Percentiles rank a stretch among this genome's conserved stretches.
phyloP scores from a whole-genome alignment of 2,888 invertebrate genomes.

The Trachelus tabidus region DNA sequence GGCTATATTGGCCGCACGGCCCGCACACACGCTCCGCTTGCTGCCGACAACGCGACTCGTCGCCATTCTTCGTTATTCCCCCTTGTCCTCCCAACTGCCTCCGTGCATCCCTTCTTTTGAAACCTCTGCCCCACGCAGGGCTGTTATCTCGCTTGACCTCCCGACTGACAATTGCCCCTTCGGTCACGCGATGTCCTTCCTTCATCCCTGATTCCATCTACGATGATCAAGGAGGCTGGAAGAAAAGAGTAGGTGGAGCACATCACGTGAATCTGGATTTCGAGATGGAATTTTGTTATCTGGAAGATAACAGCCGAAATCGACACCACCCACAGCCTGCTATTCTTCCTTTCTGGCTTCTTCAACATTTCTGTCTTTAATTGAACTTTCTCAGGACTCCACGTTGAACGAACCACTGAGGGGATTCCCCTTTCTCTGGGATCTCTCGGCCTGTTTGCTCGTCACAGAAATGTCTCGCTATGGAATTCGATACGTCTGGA shows the following conservation, averaged over 20 bases:
- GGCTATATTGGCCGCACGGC: slow-evolving; percentile 23
- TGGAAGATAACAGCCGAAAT: slow-evolving; percentile 19
- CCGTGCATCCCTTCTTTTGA: too few species aligned
- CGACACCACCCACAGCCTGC: slow-evolving; percentile 38
- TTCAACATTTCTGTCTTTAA: background rate
- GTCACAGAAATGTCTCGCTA: background rate
- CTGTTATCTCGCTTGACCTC: too few species aligned
- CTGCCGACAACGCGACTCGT: slow-evolving; percentile 50
- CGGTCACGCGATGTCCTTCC: too few species aligned
- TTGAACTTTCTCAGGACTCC: slow-evolving; percentile 22
- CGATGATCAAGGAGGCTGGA: slow-evolving; percentile 16
- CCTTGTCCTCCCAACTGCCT: slow-evolving; percentile 4
- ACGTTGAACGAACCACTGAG: slow-evolving; percentile 2
- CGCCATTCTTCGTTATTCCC: slow-evolving; percentile 35
- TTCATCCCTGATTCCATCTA: too few species aligned
- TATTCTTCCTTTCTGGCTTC: slow-evolving; percentile 15
- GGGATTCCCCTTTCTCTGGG: slow-evolving; percentile 9
- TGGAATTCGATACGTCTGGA: background rate
- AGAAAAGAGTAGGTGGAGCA: slow-evolving; percentile 25
- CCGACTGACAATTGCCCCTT: too few species aligned
- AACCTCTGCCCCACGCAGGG: too few species aligned
- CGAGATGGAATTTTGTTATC: too few species aligned
- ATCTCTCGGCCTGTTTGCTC: background rate
- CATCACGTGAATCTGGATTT: too few species aligned
- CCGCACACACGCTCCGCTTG: slow-evolving; percentile 58